Percentiles rank a stretch among this genome's conserved stretches.
These are phyloP conservation scores for Chascanopsetta lugubris DNA, from an alignment of 2,113 vertebrate species.

Conservation along the genomic window DNA sequence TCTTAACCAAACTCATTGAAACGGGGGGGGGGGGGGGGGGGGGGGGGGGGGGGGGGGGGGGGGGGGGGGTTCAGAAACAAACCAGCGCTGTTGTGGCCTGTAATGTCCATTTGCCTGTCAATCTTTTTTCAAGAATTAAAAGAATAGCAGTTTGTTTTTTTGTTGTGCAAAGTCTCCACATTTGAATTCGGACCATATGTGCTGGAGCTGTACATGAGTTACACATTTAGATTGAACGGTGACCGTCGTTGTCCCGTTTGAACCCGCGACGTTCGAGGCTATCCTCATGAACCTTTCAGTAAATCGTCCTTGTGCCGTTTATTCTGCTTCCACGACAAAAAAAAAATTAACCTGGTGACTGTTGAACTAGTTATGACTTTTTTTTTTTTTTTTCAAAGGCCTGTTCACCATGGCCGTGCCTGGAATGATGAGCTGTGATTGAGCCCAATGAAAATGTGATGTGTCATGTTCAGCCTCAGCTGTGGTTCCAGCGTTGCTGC, in stretches of 20 bases:
- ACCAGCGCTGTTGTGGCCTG: background rate
- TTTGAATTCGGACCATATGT: background rate
- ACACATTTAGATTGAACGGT: background rate
- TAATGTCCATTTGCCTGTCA: background rate
- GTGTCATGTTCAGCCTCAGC: slow-evolving; percentile 38
- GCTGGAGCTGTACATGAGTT: background rate
- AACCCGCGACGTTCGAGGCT: background rate
- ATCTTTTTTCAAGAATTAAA: background rate
- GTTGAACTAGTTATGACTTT: background rate
- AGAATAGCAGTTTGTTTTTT: background rate
- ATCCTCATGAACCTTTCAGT: too few species aligned
- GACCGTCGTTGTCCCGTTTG: background rate
- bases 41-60: background rate
- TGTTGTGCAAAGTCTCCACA: background rate
- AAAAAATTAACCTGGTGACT: background rate
- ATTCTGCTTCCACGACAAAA: too few species aligned
- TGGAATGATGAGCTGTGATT: slow-evolving; percentile 29
- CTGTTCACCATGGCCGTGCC: slow-evolving; percentile 31
- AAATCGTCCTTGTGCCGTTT: too few species aligned
- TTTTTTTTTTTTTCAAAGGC: too few species aligned
- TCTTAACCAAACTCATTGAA: background rate
- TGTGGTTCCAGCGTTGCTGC: slow-evolving; percentile 39
- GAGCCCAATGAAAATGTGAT: slow-evolving; percentile 26
- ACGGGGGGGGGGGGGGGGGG: background rate
- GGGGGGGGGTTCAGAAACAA: background rate